Conservation (phyloP, 1,140 invertebrate species). For the Vanessa tameamea region DNA sequence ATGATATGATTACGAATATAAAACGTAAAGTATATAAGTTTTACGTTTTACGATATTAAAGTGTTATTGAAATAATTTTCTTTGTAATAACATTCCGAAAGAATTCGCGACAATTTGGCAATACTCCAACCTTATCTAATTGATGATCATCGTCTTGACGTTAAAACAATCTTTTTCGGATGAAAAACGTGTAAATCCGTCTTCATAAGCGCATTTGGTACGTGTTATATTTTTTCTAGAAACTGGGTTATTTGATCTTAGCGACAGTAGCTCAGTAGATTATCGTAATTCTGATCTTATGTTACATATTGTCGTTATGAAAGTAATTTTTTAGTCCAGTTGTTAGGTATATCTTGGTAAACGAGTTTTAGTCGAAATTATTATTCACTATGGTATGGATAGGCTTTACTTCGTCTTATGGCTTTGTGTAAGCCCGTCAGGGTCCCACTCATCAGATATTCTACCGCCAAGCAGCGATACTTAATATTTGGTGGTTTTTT, state of each 20-base stretch:
- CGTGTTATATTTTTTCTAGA: constrained; percentile 18
- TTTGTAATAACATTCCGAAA: constrained; percentile 34
- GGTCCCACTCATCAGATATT: too few relatives aligned
- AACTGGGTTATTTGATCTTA: constrained; percentile 13
- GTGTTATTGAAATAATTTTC: constrained; percentile 21
- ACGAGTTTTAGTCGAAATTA: too few relatives aligned
- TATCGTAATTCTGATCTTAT: too few relatives aligned
- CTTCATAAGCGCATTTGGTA: neutral
- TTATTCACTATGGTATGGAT: too few relatives aligned
- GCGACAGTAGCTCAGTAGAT: neutral
- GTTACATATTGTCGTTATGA: too few relatives aligned
- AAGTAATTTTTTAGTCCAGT: too few relatives aligned
- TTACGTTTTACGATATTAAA: constrained; percentile 7
- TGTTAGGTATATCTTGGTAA: too few relatives aligned
- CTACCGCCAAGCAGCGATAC: too few relatives aligned
- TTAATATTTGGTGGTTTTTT: neutral
- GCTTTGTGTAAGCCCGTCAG: too few relatives aligned
- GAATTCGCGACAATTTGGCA: constrained; percentile 39
- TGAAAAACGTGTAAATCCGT: constrained; percentile 3
- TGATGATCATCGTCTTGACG: constrained; percentile 30
- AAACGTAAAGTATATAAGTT: too few relatives aligned
- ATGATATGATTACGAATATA: neutral
- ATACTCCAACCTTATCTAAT: constrained; percentile 33
- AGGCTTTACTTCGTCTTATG: too few relatives aligned
- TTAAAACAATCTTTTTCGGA: constrained; percentile 29